These are phyloP conservation scores for Mesitornis unicolor DNA, from an alignment of 2,113 vertebrate genomes.

Conservation along the genomic window DNA sequence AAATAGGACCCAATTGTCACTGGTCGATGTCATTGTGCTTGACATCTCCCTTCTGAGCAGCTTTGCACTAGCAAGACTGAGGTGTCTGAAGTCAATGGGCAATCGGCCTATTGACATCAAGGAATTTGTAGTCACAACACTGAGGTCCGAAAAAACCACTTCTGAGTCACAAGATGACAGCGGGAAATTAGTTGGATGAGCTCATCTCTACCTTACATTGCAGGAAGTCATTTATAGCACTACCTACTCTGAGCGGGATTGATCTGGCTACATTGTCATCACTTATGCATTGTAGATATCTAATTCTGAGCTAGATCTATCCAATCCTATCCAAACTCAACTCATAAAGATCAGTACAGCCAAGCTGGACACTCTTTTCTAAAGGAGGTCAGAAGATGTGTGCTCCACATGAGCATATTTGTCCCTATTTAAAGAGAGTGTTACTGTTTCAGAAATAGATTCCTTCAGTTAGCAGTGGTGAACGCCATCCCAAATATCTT, in stretches of 20 bases:
- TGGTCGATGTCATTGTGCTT: background rate
- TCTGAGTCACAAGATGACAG: background rate
- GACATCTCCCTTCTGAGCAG: background rate
- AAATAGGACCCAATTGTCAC: background rate
- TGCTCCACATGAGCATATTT: background rate
- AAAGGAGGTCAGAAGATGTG: background rate
- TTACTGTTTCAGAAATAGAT: background rate
- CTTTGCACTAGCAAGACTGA: background rate
- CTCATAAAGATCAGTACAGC: background rate
- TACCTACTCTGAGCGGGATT: rapidly evolving
- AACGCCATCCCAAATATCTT: background rate
- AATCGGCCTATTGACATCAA: background rate
- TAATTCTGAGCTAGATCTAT: background rate
- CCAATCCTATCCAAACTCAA: background rate
- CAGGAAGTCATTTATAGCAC: background rate
- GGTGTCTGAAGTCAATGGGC: background rate
- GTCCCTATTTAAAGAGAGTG: background rate
- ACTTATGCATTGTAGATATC: background rate
- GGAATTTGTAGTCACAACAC: background rate
- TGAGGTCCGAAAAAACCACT: background rate
- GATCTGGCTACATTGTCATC: background rate
- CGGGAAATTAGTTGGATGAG: background rate
- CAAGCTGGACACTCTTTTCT: background rate
- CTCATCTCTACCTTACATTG: background rate
- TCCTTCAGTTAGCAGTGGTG: background rate